phyloP scores from a whole-genome alignment of 2,113 vertebrate genomes.

The Thamnaconus septentrionalis region DNA sequence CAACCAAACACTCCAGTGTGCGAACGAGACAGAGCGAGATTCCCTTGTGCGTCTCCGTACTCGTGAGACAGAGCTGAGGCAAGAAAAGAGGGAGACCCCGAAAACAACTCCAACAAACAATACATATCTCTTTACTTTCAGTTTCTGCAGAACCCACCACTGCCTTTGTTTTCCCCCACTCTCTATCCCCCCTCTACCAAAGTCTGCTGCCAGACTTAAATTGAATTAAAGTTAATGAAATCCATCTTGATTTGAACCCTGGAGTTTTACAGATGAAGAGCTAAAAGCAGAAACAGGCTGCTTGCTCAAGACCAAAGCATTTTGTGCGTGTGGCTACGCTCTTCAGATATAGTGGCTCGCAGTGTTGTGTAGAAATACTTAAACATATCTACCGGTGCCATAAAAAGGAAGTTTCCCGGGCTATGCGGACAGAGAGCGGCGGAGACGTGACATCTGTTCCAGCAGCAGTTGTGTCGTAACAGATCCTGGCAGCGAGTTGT shows the following conservation, averaged over 20 bases:
- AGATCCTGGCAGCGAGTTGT: conserved; percentile 44
- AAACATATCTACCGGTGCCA: no score
- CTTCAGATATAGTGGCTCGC: no score
- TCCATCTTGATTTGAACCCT: conserved; percentile 35
- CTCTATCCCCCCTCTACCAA: conserved; percentile 16
- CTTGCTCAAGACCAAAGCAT: conserved; percentile 9
- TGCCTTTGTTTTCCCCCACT: conserved; percentile 13
- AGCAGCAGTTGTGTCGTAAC: conserved; percentile 55
- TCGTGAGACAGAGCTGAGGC: conserved; percentile 21
- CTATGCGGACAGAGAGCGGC: conserved; percentile 27
- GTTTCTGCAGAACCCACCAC: neutral
- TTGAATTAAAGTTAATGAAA: conserved; percentile 45
- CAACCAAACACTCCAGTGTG: conserved; percentile 40
- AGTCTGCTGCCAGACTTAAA: conserved; percentile 13
- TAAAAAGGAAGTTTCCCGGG: conserved; percentile 20
- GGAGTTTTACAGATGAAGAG: conserved; percentile 29
- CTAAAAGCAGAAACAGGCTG: conserved; percentile 27
- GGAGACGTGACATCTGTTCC: conserved; percentile 53
- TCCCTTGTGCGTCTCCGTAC: conserved; percentile 2
- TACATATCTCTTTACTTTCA: neutral
- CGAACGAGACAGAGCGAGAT: conserved; percentile 6
- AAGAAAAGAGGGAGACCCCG: neutral
- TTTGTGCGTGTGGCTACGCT: no score
- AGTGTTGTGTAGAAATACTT: no score
- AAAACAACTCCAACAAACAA: neutral